Conservation (phyloP, 2,888 invertebrate species). For the Entomobrya multifasciata region DNA sequence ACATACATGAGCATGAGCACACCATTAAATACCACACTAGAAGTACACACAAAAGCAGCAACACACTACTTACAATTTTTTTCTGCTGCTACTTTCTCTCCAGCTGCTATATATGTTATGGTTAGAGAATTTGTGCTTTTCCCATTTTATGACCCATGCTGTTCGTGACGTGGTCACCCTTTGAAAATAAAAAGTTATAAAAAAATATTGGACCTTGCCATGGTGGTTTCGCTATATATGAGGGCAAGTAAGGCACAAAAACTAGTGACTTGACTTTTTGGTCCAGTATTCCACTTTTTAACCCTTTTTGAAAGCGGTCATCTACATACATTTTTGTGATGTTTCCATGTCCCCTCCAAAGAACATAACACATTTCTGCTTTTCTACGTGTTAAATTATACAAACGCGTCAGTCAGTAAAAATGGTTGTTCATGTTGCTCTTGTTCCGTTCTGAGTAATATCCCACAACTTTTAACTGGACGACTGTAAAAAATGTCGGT, state of each 20-base stretch:
- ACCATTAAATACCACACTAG: conserved; percentile 11
- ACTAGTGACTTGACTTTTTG: background rate
- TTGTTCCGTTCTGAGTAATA: background rate
- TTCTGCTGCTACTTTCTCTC: background rate
- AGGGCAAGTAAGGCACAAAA: too few relatives aligned
- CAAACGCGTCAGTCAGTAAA: background rate
- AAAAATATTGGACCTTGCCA: background rate
- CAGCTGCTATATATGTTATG: too few relatives aligned
- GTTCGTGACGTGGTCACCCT: conserved; percentile 45
- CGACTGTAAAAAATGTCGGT: conserved; percentile 7
- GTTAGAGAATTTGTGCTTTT: too few relatives aligned
- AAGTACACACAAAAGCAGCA: background rate
- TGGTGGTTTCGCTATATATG: too few relatives aligned
- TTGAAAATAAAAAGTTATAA: background rate
- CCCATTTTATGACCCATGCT: conserved; percentile 31
- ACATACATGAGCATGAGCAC: conserved; percentile 10
- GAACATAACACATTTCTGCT: background rate
- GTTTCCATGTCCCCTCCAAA: too few relatives aligned
- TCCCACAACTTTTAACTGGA: background rate
- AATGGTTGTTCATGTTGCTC: background rate
- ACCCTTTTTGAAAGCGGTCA: background rate
- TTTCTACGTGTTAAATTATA: background rate
- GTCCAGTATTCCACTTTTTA: background rate
- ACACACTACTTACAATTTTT: background rate
- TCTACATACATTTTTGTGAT: background rate